Evolutionary conservation across 2,797 vertebrate genomes (phyloP), one percentile per base, ranked within the genome.

Genomic region (Halcyon badia): DNA sequence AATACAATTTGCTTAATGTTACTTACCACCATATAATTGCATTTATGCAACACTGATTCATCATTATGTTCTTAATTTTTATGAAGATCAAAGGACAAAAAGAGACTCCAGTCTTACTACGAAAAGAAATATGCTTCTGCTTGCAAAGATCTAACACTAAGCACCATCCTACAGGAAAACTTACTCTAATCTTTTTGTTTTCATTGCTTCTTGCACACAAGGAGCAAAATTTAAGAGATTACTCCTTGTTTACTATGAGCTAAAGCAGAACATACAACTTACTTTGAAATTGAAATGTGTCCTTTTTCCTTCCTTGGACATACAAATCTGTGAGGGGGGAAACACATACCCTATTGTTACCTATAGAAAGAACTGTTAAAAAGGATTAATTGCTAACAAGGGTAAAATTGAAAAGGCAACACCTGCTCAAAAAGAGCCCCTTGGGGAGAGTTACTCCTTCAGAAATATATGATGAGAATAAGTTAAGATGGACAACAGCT

Each of bases 371-470:
- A 94, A 70, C 30, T 62, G 75, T 73, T 56, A 57, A 83, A 96
- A 90, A 66, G 57, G 30, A 86, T 79, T 87, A 92, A 70, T 73
- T 56, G 35, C 57, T 77, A 86, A 83, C 0, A 2, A 83, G 41
- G 54, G 91, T 79, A 91, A 97, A 92, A 93, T 24, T 87, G 75
- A 65, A 95, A 96, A 82, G 61, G 39, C 56, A 91, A 73, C 35
- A 93, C 35, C 73, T 90, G 51, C 70, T 97, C 56, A 91, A 52
- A 91, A 70, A 42, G 22, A 75, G 56, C 81, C 19, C 21, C 57
- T 61, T n/a, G 7, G 19, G 39, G 68, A 83, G 33, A 79, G 58
- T 93, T 68, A 89, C 17, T 69, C 15, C 49, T 77, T 93, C 46
- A 52, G 57, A 95, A 96, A 87, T 62, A 72, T 11, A 56, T 73